Percentiles rank a stretch among this genome's conserved stretches.
Conservation (phyloP, 2,797 vertebrate genomes). For the Enteromius paludinosus region DNA sequence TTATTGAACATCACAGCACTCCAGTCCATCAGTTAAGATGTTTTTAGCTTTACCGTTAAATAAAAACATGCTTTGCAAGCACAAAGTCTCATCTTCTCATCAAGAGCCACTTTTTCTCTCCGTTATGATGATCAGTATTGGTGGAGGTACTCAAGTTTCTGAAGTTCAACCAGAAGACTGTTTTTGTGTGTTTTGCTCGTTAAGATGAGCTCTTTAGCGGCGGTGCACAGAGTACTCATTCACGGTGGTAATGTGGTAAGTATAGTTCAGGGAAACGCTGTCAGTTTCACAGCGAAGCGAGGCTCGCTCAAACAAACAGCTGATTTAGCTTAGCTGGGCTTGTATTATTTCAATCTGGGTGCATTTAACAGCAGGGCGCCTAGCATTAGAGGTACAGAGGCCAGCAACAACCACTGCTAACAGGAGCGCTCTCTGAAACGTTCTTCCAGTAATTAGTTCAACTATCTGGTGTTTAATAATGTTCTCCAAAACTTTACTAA, state of each 20-base stretch:
- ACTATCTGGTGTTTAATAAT: background rate
- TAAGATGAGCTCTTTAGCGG: background rate
- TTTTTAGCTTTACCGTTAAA: too few species aligned
- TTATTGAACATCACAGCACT: too few species aligned
- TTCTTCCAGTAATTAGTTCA: background rate
- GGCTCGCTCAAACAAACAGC: conserved; percentile 44
- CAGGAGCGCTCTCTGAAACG: background rate
- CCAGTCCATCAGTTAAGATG: too few species aligned
- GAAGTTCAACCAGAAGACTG: background rate
- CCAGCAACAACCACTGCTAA: background rate
- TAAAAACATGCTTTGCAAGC: background rate
- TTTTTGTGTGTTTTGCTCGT: conserved; percentile 28
- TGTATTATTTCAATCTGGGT: conserved; percentile 41
- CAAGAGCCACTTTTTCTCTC: background rate
- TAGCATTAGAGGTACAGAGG: background rate
- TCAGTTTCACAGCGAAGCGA: conserved; percentile 12
- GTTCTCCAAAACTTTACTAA: background rate
- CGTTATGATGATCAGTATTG: background rate
- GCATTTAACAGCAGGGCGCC: conserved; percentile 20
- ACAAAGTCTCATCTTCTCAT: background rate
- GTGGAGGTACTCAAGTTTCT: background rate
- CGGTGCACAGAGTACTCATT: conserved; percentile 50
- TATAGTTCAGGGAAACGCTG: conserved; percentile 27
- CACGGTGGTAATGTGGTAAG: conserved; percentile 41
- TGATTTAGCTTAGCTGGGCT: conserved; percentile 12